Base-by-base conservation (phyloP, 2,797 vertebrate species). In the Dallia pectoralis region DNA sequence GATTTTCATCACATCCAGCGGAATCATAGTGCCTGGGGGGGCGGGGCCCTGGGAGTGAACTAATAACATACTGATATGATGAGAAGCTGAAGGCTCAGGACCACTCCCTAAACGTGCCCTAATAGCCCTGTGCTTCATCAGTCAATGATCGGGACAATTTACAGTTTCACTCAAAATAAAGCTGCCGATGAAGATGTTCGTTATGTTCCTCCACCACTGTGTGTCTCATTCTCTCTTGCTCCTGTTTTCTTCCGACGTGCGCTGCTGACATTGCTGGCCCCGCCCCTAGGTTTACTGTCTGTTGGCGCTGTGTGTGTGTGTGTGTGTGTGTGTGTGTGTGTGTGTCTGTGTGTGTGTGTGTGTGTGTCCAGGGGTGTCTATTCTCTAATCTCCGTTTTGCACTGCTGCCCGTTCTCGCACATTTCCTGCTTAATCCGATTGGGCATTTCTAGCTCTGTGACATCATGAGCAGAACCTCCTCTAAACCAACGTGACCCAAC, bases 301-400 rank as follows among this genome's bases (percentile, higher is more conserved):
- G 56, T 32, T 65, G 30, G 12, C 4, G 6, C n/a, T n/a, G n/a
- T n/a, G n/a, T n/a, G n/a, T n/a, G n/a, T n/a, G n/a, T 49, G 15
- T 48, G 14, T 49, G 48, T 19, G 48, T 49, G 48, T 22, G 1
- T 56, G 51, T 56, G 4, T 56, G 19, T 56, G 49, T 18, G 16
- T 53, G 9, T 56, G n/a, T 56, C 1, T 8, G 19, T 56, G 51
- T 8, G 19, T 33, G 40, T 29, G 36, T 59, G 59, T 71, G n/a
- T 81, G 84, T 85, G 75, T 71, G 67, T 64, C 77, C 19, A 77
- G 47, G 74, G 76, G 77, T 82, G 72, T 77, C 62, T 74, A 67
- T 19, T 79, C 76, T 84, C 73, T 85, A 84, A 88, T 88, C 87
- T 87, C 73, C 87, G 84, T 89, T 36, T 88, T 87, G 83, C 19